Percentiles rank a stretch among this genome's conserved stretches.
These are phyloP conservation scores for Erinaceus europaeus DNA, from an alignment of 2,113 vertebrate species.

Conservation along the genomic window DNA sequence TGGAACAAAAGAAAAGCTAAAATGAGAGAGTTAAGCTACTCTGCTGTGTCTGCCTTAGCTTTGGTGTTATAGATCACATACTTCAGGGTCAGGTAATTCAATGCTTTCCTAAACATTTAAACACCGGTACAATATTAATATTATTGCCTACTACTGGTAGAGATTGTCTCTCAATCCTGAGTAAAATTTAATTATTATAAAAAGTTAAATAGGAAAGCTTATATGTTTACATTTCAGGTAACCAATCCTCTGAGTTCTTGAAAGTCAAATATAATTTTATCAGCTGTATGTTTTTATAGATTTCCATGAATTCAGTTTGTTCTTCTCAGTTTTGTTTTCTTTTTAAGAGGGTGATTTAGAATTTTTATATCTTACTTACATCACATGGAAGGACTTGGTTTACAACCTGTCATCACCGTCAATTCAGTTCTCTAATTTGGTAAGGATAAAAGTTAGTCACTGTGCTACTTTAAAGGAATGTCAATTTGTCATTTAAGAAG, in stretches of 20 bases:
- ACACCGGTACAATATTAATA: not conserved
- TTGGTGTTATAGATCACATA: not conserved
- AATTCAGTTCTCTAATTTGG: not conserved
- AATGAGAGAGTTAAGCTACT: not conserved
- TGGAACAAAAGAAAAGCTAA: not conserved
- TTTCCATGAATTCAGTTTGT: not conserved
- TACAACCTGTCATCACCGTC: not conserved
- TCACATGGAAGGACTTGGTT: not conserved
- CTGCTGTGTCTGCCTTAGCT: not conserved
- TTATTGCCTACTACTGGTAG: not conserved
- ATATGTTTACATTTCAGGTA: not conserved
- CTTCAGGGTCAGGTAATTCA: not conserved
- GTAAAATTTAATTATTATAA: not conserved
- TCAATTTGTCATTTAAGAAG: too few species aligned
- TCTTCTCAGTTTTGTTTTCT: not conserved
- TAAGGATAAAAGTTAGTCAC: not conserved
- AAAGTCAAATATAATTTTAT: not conserved
- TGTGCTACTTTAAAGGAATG: not conserved
- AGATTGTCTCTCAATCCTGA: not conserved
- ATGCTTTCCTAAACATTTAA: not conserved
- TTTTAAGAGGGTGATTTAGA: not conserved
- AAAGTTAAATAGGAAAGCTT: not conserved
- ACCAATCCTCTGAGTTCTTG: not conserved
- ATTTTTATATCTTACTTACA: not conserved
- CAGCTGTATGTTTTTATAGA: not conserved